These are phyloP conservation scores for Heterotilapia buettikoferi DNA, from an alignment of 2,113 vertebrate genomes.

Conservation along the genomic window DNA sequence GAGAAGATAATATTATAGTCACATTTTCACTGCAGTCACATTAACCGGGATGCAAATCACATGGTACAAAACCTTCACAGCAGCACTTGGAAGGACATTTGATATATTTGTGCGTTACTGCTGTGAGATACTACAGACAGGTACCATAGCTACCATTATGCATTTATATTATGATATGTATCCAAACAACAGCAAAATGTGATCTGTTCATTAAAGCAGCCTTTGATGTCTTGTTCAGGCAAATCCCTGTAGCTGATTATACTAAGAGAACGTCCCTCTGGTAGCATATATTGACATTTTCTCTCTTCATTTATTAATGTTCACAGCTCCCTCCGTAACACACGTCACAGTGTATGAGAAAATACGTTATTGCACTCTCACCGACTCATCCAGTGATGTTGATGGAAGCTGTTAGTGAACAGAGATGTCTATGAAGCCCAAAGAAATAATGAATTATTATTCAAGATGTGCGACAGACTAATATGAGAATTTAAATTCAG, in stretches of 20 bases:
- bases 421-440: not conserved
- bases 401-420: not conserved
- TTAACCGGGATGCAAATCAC: conserved; percentile 52
- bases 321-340: not conserved
- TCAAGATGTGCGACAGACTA: not conserved
- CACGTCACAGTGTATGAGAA: conserved; percentile 56
- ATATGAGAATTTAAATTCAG: not conserved
- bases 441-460: not conserved
- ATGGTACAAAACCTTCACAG: conserved; percentile 19
- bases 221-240: not conserved
- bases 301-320: not conserved
- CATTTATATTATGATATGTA: conserved; percentile 52
- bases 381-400: not conserved
- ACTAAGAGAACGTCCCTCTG: not conserved
- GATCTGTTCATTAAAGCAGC: not conserved
- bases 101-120: conserved; percentile 39
- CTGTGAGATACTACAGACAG: conserved; percentile 15
- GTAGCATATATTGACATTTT: not conserved
- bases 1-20: not conserved
- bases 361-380: conserved; percentile 21
- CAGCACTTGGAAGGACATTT: conserved; percentile 37
- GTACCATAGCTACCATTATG: conserved; percentile 44
- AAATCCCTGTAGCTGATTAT: not conserved
- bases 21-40: conserved; percentile 45
- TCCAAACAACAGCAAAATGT: conserved; percentile 25